Evolutionary conservation across 2,888 invertebrate genomes (phyloP).

Genomic region (Biston stratarius): DNA sequence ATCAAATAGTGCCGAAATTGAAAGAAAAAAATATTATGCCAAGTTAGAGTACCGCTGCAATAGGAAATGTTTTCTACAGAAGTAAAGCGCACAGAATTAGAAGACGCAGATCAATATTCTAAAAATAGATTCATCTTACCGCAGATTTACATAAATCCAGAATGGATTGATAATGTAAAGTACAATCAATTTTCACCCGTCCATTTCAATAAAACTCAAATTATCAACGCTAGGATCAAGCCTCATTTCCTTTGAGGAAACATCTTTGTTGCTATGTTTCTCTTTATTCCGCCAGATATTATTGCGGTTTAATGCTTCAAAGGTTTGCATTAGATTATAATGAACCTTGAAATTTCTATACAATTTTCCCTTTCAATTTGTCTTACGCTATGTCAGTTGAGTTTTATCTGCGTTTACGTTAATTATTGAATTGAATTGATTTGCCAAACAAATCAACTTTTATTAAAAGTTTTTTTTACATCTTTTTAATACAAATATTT

Average conservation of each 20-base stretch:
- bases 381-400: slow-evolving; percentile 9
- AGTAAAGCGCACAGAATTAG: neutral
- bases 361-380: slow-evolving; percentile 39
- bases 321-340: slow-evolving; percentile 59
- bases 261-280: slow-evolving; percentile 67
- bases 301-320: slow-evolving; percentile 58
- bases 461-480: neutral
- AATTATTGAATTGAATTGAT: neutral
- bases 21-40: no score
- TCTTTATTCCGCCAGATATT: slow-evolving; percentile 63
- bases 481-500: neutral
- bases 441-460: neutral
- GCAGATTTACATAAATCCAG: slow-evolving; percentile 26
- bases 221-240: slow-evolving; percentile 61
- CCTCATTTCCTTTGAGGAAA: slow-evolving; percentile 66
- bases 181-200: slow-evolving; percentile 53
- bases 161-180: slow-evolving; percentile 38
- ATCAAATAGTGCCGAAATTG: no score
- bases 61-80: neutral
- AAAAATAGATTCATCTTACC: slow-evolving; percentile 7
- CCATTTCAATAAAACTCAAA: slow-evolving; percentile 63
- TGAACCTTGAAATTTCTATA: slow-evolving; percentile 47
- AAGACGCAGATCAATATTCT: slow-evolving; percentile 5
- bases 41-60: neutral
- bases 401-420: neutral